Evolutionary conservation across 2,113 vertebrate genomes (phyloP).

Genomic region (Chloropsis cyanopogon): DNA sequence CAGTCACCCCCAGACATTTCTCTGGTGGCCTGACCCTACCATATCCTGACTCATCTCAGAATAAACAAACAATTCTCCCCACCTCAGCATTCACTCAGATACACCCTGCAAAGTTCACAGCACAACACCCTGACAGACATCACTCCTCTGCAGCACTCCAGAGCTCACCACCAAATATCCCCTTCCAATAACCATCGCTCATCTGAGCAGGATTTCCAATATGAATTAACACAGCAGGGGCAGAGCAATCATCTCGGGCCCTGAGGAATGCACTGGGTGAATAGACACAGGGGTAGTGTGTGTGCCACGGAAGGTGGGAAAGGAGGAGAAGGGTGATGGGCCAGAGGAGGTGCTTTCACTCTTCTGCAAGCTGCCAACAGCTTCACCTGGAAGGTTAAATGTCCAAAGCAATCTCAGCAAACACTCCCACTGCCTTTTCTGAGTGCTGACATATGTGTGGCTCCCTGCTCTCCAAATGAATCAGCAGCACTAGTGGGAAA

Average conservation of each 20-base stretch:
- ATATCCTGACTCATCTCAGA: not conserved
- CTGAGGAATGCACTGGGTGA: not conserved
- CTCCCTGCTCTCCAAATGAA: not conserved
- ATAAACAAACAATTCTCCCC: not conserved
- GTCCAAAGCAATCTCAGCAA: not conserved
- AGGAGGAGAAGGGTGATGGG: not conserved
- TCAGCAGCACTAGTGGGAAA: not conserved
- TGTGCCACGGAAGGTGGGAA: not conserved
- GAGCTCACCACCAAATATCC: not conserved
- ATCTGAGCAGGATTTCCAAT: not conserved
- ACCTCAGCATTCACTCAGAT: not conserved
- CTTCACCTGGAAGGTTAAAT: not conserved
- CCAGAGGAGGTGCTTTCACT: not conserved
- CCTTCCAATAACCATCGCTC: not conserved
- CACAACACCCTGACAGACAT: not conserved
- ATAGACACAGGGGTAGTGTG: accelerated
- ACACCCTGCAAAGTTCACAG: not conserved
- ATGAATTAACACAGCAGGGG: not conserved
- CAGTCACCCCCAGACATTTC: not conserved
- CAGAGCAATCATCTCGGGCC: not conserved
- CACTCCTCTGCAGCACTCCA: not conserved
- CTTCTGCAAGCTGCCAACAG: not conserved
- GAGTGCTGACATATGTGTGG: not conserved
- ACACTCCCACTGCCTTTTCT: not conserved
- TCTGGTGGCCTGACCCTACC: not conserved